Conservation (phyloP, 2,888 invertebrate genomes). For the Drosophila meridiana region DNA sequence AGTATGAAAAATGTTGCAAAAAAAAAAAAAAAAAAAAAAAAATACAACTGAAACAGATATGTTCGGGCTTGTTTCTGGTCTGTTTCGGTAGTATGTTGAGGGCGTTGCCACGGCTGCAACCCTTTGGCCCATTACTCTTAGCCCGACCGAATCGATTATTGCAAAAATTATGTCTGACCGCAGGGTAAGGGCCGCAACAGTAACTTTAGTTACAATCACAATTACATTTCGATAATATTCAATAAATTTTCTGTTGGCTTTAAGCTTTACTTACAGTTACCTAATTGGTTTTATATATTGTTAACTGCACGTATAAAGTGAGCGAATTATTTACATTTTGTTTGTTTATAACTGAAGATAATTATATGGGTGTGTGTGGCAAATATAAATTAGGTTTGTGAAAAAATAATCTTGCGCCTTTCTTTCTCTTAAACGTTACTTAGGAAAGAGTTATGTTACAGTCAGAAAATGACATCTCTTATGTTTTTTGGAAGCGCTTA, state of each 20-base stretch:
- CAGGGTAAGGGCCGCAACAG: constrained; percentile 34
- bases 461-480: neutral
- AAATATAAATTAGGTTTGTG: constrained; percentile 3
- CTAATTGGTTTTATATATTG: constrained; percentile 30
- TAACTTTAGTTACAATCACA: constrained; percentile 48
- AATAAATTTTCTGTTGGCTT: constrained; percentile 44
- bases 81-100: constrained; percentile 72
- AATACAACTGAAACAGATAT: constrained; percentile 2
- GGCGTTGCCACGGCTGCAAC: constrained; percentile 68
- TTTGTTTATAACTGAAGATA: neutral
- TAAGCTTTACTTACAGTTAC: constrained; percentile 29
- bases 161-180: constrained; percentile 59
- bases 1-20: constrained; percentile 58
- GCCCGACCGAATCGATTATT: constrained; percentile 63
- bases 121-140: constrained; percentile 70
- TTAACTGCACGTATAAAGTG: neutral
- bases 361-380: constrained; percentile 6
- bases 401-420: neutral
- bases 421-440: neutral
- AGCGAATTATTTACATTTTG: constrained; percentile 10
- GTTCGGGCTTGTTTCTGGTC: constrained; percentile 17
- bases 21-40: neutral
- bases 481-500: neutral
- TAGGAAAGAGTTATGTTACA: neutral
- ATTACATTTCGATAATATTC: constrained; percentile 37